These are phyloP conservation scores for Rhyacophila evoluta DNA, from an alignment of 2,888 invertebrate genomes.

Conservation along the genomic window DNA sequence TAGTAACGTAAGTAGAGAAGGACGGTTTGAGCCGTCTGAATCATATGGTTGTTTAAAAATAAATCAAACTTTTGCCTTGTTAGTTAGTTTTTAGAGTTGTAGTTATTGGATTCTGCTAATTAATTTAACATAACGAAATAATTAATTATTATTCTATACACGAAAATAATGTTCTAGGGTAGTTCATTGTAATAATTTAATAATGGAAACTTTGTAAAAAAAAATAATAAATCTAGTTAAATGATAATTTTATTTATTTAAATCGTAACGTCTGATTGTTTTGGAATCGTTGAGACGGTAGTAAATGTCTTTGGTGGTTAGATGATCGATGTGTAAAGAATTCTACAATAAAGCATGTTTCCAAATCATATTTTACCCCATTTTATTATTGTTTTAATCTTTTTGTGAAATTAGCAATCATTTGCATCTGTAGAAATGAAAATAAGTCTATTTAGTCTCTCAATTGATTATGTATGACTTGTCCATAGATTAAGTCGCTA, in stretches of 20 bases:
- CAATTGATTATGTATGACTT: no score
- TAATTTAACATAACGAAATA: constrained; percentile 39
- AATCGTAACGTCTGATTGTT: constrained; percentile 34
- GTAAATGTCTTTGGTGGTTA: constrained; percentile 44
- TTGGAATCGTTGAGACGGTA: constrained; percentile 39
- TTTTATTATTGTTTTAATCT: no score
- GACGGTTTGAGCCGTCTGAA: constrained; percentile 42
- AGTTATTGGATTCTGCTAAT: constrained; percentile 49
- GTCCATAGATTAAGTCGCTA: no score
- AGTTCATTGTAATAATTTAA: constrained; percentile 28
- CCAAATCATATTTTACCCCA: no score
- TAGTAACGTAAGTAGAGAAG: constrained; percentile 45
- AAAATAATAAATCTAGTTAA: neutral
- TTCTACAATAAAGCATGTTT: constrained; percentile 56
- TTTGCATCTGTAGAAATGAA: no score
- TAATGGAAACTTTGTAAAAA: constrained; percentile 20
- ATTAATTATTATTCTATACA: constrained; percentile 27
- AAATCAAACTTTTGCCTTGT: constrained; percentile 55
- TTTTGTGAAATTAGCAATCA: no score
- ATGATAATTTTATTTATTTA: constrained; percentile 28
- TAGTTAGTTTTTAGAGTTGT: constrained; percentile 53
- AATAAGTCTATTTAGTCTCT: no score
- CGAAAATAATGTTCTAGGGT: constrained; percentile 35
- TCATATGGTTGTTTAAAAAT: constrained; percentile 55
- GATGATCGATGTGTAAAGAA: constrained; percentile 53